Conservation (phyloP, 2,113 vertebrate species). For the Lasiurus borealis region DNA sequence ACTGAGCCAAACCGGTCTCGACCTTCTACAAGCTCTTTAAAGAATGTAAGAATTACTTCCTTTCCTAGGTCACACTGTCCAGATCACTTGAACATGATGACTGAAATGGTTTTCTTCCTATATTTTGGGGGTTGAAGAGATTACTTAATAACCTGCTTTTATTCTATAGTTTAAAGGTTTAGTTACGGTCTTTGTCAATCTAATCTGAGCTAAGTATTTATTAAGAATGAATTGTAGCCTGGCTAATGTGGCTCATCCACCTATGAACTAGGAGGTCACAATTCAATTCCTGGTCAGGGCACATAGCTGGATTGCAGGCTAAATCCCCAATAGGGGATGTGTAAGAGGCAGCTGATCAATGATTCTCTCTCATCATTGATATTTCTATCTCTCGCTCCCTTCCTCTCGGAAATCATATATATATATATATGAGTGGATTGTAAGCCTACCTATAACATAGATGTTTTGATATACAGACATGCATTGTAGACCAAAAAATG, state of each 20-base stretch:
- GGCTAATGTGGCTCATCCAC: no score
- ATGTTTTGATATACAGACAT: background rate
- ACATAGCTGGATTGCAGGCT: no score
- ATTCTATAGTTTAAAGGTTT: background rate
- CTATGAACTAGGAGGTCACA: no score
- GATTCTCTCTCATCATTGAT: no score
- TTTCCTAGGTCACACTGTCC: background rate
- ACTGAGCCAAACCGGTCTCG: no score
- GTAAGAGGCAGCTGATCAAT: no score
- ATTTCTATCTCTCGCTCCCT: no score
- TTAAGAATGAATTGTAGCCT: background rate
- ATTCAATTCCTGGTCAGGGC: no score
- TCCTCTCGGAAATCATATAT: no score
- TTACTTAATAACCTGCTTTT: background rate
- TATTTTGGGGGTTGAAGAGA: background rate
- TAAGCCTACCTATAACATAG: background rate
- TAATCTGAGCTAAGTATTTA: background rate
- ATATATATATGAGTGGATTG: background rate
- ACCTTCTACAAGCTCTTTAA: background rate
- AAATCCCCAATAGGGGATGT: no score
- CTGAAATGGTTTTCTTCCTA: background rate
- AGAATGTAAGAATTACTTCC: background rate
- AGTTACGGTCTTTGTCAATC: background rate
- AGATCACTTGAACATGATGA: background rate
- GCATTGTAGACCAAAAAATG: background rate